Conservation (phyloP, 2,113 vertebrate species). For the Pangasianodon hypophthalmus region DNA sequence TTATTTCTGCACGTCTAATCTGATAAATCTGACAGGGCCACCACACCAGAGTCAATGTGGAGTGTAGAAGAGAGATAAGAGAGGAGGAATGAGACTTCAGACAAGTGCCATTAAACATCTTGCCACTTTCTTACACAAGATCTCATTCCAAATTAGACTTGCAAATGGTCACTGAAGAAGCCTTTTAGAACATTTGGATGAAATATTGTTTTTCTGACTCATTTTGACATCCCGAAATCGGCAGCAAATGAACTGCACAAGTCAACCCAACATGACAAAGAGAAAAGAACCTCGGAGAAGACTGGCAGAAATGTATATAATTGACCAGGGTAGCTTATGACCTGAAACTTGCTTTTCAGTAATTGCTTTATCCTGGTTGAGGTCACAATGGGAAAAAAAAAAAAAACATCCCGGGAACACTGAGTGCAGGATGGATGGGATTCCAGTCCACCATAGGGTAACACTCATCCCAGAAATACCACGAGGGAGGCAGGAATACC, state of each 20-base stretch:
- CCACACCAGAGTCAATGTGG: not conserved
- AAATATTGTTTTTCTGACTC: slow-evolving; percentile 24
- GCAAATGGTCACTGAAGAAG: slow-evolving; percentile 38
- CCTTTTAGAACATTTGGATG: slow-evolving; percentile 30
- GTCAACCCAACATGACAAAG: not conserved
- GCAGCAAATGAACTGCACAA: not conserved
- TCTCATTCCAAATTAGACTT: slow-evolving; percentile 39
- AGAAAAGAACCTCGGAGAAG: not conserved
- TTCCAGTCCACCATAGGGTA: not conserved
- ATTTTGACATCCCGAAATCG: not conserved
- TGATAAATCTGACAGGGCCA: slow-evolving; percentile 7
- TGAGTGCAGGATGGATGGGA: not conserved
- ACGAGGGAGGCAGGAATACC: not conserved
- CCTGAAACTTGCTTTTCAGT: not conserved
- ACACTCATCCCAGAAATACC: not conserved
- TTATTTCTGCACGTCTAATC: slow-evolving; percentile 13
- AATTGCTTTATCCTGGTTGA: not conserved
- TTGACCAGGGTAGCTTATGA: not conserved
- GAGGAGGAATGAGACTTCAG: not conserved
- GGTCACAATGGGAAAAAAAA: not conserved
- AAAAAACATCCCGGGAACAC: not conserved
- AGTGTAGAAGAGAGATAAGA: slow-evolving; percentile 1
- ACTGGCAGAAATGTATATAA: not conserved
- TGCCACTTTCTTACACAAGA: slow-evolving; percentile 5
- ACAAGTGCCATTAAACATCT: slow-evolving; percentile 28